Evolutionary conservation across 2,888 invertebrate species (phyloP).

Genomic region (Gerosis bhagava): DNA sequence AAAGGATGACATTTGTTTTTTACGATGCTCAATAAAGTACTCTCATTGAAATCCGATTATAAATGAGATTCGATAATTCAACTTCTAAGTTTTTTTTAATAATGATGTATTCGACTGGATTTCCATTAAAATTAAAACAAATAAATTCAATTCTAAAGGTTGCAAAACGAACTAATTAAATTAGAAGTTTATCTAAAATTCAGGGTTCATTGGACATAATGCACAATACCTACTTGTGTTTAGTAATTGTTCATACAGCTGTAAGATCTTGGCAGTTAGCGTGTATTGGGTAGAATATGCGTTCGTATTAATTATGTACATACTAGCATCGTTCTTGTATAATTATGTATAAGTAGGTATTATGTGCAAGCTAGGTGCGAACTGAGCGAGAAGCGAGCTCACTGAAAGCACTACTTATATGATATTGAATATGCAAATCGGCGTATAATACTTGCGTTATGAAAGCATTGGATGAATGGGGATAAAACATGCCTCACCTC

Average conservation of each 20-base stretch:
- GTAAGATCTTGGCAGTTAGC: neutral
- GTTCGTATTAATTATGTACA: constrained; percentile 4
- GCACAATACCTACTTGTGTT: too few species aligned
- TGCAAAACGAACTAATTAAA: too few species aligned
- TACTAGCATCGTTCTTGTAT: neutral
- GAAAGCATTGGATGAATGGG: constrained; percentile 2
- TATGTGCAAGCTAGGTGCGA: constrained; percentile 3
- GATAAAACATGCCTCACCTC: constrained; percentile 6
- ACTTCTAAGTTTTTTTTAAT: too few species aligned
- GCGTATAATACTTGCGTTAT: constrained; percentile 6
- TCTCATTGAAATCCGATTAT: too few species aligned
- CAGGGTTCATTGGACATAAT: too few species aligned
- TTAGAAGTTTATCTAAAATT: too few species aligned
- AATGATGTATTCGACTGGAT: too few species aligned
- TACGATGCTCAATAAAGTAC: too few species aligned
- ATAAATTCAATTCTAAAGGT: too few species aligned
- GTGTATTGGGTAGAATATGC: neutral
- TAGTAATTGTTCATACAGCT: constrained; percentile 6
- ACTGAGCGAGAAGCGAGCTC: neutral
- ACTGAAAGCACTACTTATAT: constrained; percentile 8
- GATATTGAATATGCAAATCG: constrained; percentile 11
- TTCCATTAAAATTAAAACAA: too few species aligned
- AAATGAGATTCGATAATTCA: too few species aligned
- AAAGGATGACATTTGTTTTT: too few species aligned
- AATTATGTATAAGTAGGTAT: neutral